Evolutionary conservation across 1,140 invertebrate species (phyloP), one percentile per base, ranked within the genome.

Genomic region (Drosophila grimshawi): DNA sequence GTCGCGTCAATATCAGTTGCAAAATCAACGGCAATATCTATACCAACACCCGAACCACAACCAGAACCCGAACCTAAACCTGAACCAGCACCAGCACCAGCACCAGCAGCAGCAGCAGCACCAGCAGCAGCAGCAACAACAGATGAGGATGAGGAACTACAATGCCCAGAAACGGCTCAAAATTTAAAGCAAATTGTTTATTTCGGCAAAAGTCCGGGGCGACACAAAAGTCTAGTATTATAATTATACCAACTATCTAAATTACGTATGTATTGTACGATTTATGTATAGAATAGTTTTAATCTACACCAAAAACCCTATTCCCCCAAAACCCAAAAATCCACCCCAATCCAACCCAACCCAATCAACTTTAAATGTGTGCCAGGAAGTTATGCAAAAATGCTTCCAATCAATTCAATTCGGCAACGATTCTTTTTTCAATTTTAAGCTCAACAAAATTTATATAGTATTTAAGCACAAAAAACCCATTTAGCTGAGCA

Each of bases 121-220:
- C 10, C 39, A 43, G 4, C 29, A 43, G 10, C 55, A 43, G 1
- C 2, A 39, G 39, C 39, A 32, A 4, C 51, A 70, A 29, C 74
- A 55, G 56, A 39, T 27, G 10, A 48, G 46, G 30, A 46, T 67
- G 32, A 33, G 78, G 61, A 75, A 74, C 43, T 55, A 57, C 37
- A 86, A 86, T 59, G 81, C 80, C 80, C 83, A 74, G 3, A 76
- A 61, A 74, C 83, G 83, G 76, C 71, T 88, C 83, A 86, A 86
- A 86, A 86, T 86, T 86, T 86, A 86, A 79, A 64, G 48, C 43
- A 51, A 86, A 86, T 88, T 86, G 53, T 43, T 62, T 35, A 65
- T 86, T 86, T 86, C 83, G 83, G 82, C 61, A 55, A 80, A 41
- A 29, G 59, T 43, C 29, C 48, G 45, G 41, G 45, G 53, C 52